Base-by-base conservation (phyloP, 2,797 vertebrate genomes). In the Urocyon cinereoargenteus region DNA sequence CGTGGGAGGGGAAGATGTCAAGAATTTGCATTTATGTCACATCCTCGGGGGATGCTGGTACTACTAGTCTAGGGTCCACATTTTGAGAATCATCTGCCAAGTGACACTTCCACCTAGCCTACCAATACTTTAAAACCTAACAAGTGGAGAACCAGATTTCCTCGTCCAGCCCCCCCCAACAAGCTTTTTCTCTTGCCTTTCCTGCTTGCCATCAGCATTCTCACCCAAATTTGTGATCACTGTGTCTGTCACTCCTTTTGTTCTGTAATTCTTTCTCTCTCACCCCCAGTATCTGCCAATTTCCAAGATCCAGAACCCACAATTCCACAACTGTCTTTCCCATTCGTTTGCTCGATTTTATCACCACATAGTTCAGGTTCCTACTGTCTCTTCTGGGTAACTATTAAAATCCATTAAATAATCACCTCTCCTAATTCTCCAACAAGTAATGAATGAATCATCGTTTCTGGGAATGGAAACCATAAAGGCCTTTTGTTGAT, bases 371-470 rank as follows among this genome's bases (percentile, higher is more conserved):
- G 4, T 59, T 96, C 66, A 19, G 40, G 45, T 94, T 91, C 89
- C 91, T 73, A 40, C 36, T 45, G 3, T 81, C 72, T 57, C 40
- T 26, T 90, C 18, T 78, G 68, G 8, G 34, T 87, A 84, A 34
- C 59, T 68, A 22, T 61, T 70, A 84, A 90, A 34, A 87, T 40
- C 28, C 26, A n/a, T 70, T 86, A 82, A 62, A 26, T 70, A 77
- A 81, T 66, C 28, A 79, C 31, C 13, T 90, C 19, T 96, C 72
- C 82, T 92, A 66, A 87, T 90, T 93, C 45, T 86, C 45, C 31
- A 92, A 72, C 16, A 90, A 79, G 75, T 26, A 84, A 78, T 68
- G 36, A 81, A 19, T 66, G 36, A 94, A 83, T 53, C 73, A n/a
- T 72, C 62, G n/a, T 86, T 26, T 92, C 88, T 77, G 8, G 73